Percentiles rank a stretch among this genome's conserved stretches.
Evolutionary conservation across 2,113 vertebrate species (phyloP).

Genomic region (Cryptomyrus ogoouensis): DNA sequence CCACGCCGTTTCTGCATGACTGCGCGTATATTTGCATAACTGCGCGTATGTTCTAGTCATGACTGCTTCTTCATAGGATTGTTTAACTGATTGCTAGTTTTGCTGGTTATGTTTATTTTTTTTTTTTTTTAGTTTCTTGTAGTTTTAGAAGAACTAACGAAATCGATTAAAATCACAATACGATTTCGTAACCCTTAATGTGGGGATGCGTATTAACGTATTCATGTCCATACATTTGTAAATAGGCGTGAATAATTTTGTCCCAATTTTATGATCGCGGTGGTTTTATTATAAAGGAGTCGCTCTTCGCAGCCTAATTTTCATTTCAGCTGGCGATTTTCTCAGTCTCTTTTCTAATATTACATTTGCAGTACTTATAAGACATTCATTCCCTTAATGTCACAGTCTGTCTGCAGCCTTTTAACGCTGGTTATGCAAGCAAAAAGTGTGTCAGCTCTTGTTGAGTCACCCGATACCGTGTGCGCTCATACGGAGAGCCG

Average conservation of each 20-base stretch:
- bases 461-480: slow-evolving; percentile 4
- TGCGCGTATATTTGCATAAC: neutral
- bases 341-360: neutral
- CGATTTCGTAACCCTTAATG: neutral
- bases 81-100: too few relatives aligned
- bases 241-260: neutral
- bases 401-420: neutral
- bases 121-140: neutral
- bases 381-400: neutral
- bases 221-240: neutral
- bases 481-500: neutral
- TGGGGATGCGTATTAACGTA: neutral
- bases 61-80: neutral
- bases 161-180: neutral
- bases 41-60: neutral
- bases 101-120: neutral
- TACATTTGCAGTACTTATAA: neutral
- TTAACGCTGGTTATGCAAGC: slow-evolving; percentile 15
- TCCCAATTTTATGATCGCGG: neutral
- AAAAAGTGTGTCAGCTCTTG: neutral
- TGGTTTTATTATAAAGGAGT: neutral
- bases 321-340: neutral
- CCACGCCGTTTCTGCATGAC: neutral
- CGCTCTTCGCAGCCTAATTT: neutral
- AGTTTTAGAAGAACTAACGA: neutral